Conservation (phyloP, 35 echinoderm and acorn worm species). For the Amphiura filiformis region DNA sequence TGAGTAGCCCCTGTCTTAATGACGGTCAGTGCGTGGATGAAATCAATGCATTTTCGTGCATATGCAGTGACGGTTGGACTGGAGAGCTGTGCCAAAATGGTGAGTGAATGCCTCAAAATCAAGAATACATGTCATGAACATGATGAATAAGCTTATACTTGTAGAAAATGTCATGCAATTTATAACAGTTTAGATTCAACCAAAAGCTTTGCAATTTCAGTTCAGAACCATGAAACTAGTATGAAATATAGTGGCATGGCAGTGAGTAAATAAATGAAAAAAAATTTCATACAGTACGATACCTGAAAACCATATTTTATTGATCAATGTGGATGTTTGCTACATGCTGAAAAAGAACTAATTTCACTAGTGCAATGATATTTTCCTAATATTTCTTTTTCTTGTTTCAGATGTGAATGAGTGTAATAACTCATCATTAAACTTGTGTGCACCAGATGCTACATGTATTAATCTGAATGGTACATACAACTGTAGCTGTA, state of each 20-base stretch:
- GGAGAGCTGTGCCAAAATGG: constrained; percentile 41
- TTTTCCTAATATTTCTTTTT: neutral
- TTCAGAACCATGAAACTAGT: too few relatives aligned
- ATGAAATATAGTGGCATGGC: too few relatives aligned
- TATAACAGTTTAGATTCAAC: neutral
- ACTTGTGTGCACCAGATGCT: constrained; percentile 44
- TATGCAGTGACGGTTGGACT: constrained; percentile 27
- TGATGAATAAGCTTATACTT: neutral
- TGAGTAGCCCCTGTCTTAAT: constrained; percentile 55
- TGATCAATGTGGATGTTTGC: too few relatives aligned
- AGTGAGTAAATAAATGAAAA: too few relatives aligned
- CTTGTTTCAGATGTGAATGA: constrained; percentile 49
- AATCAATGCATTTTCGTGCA: constrained; percentile 32
- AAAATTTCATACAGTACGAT: too few relatives aligned
- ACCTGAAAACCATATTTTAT: too few relatives aligned
- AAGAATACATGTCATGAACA: neutral
- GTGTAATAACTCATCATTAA: neutral
- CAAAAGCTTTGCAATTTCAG: too few relatives aligned
- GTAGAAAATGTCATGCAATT: neutral
- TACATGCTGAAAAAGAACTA: neutral
- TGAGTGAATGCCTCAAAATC: neutral
- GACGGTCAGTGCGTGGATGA: constrained; percentile 41
- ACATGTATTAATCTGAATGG: constrained; percentile 34
- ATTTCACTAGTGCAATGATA: neutral
- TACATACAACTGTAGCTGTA: constrained; percentile 36